Conservation (phyloP, 2,888 invertebrate genomes). For the Romanomermis culicivorax region DNA sequence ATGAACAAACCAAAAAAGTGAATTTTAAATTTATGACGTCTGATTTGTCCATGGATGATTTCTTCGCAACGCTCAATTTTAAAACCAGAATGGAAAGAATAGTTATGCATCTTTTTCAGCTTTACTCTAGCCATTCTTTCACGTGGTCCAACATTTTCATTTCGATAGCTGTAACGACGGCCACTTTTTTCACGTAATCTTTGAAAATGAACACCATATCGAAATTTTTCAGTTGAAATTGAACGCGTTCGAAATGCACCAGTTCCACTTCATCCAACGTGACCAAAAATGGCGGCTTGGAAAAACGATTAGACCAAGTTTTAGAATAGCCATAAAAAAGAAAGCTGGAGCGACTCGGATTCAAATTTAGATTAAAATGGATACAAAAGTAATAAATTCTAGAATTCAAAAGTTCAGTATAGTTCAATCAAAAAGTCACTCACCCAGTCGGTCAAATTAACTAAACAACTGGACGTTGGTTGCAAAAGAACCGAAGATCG, state of each 20-base stretch:
- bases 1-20: no score
- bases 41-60: no score
- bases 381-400: neutral
- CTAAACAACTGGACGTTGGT: constrained; percentile 90
- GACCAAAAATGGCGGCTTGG: constrained; percentile 81
- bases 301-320: neutral
- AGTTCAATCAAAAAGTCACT: constrained; percentile 14
- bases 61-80: no score
- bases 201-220: constrained; percentile 99
- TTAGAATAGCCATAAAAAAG: neutral
- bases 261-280: constrained; percentile 89
- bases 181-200: constrained; percentile 75
- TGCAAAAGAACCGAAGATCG: constrained; percentile 52
- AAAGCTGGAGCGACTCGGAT: neutral
- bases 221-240: constrained; percentile 94
- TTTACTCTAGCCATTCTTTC: constrained; percentile 95
- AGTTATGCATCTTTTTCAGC: no score
- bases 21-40: no score
- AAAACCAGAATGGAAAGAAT: no score
- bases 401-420: neutral
- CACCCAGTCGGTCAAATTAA: constrained; percentile 87
- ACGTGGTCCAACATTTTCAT: constrained; percentile 98
- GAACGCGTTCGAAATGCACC: constrained; percentile 95
- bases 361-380: constrained; percentile 9
- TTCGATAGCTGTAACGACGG: constrained; percentile 96